phyloP scores from a whole-genome alignment of 2,888 invertebrate species.

The Strigamia crassipes region DNA sequence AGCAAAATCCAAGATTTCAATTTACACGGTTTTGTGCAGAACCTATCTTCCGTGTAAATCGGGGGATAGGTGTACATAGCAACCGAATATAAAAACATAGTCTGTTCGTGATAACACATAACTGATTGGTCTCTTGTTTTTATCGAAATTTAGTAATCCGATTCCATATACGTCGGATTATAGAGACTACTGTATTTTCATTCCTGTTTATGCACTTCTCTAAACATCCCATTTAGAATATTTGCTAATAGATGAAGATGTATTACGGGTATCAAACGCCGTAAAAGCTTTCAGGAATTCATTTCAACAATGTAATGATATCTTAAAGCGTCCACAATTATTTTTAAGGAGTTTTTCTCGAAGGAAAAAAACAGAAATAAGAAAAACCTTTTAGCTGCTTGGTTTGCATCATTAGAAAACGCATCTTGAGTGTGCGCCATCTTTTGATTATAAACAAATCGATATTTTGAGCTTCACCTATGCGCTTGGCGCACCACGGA shows the following conservation, averaged over 20 bases:
- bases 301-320: background rate
- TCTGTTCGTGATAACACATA: too few species aligned
- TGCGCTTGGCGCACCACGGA: background rate
- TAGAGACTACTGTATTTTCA: too few species aligned
- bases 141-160: too few species aligned
- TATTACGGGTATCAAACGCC: background rate
- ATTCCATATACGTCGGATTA: too few species aligned
- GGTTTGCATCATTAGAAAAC: background rate
- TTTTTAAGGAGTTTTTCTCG: background rate
- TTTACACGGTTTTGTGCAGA: too few species aligned
- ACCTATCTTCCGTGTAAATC: too few species aligned
- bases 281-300: background rate
- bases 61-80: too few species aligned
- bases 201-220: background rate
- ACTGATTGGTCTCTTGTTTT: too few species aligned
- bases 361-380: background rate
- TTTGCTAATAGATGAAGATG: too few species aligned
- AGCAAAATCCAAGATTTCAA: too few species aligned
- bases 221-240: background rate
- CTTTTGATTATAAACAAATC: background rate
- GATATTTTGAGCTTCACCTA: slow-evolving; percentile 13
- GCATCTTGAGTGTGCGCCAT: background rate
- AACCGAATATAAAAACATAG: too few species aligned
- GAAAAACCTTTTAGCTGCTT: too few species aligned
- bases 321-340: background rate